Evolutionary conservation across 2,113 vertebrate species (phyloP).

Genomic region (Epinephelus moara): DNA sequence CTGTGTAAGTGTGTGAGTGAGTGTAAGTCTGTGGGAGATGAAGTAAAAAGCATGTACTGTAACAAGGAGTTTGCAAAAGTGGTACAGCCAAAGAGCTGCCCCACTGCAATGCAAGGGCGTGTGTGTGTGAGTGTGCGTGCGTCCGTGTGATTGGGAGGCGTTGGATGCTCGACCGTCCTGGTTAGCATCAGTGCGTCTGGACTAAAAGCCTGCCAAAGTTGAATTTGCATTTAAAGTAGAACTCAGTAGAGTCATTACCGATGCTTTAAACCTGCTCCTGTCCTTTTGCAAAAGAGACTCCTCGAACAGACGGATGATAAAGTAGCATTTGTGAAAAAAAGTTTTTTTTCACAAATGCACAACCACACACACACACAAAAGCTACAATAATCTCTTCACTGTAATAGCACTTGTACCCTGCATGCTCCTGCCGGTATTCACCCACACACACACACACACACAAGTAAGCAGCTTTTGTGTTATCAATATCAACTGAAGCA

Average conservation of each 20-base stretch:
- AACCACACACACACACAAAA: constrained; percentile 7
- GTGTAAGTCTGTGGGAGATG: not conserved
- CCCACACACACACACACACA: not conserved
- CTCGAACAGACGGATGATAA: not conserved
- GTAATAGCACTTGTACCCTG: not conserved
- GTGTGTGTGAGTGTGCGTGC: constrained; percentile 11
- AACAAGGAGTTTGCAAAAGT: constrained; percentile 16
- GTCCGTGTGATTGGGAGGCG: not conserved
- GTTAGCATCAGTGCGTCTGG: constrained; percentile 10
- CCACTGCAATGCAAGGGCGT: not conserved
- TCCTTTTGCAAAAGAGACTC: constrained; percentile 26
- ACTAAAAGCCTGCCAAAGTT: constrained; percentile 31
- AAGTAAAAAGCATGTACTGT: constrained; percentile 5
- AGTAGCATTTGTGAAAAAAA: no score
- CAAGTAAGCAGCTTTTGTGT: not conserved
- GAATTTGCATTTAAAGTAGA: constrained; percentile 51
- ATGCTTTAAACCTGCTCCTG: constrained; percentile 28
- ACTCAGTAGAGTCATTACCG: constrained; percentile 16
- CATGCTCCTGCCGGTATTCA: not conserved
- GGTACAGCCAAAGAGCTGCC: not conserved
- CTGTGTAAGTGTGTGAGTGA: not conserved
- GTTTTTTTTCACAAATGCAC: no score
- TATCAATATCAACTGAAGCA: not conserved
- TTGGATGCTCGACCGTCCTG: not conserved
- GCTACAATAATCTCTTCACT: not conserved